Evolutionary conservation across 2,888 invertebrate species (phyloP), one percentile per base, ranked within the genome.

Genomic region (Pristionchus arcanus): DNA sequence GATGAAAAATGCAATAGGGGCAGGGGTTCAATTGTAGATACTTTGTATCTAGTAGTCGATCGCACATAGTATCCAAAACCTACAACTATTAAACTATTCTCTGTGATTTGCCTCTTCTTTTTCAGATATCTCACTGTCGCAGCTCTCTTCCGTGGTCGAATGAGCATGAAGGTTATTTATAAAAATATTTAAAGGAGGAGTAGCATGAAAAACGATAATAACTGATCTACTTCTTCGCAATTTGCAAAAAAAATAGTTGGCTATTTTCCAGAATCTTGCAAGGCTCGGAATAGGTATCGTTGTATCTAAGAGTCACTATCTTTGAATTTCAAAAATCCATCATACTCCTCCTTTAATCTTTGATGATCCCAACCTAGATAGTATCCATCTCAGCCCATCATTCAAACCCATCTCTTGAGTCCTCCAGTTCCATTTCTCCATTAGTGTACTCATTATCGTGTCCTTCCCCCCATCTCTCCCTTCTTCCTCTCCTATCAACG

Each of bases 151-250:
- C 95, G 96, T 84, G 96, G 96, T 28, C 96, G 95, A 37, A 96
- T 96, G 96, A 96, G 96, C 89, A 97, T 97, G 96, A 93, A 94
- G 95, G 97, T 81, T n/a, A 31, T n/a, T 63, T 63, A n/a, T 42
- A 42, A 5, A 25, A 42, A 4, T 37, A 19, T 34, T 16, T 34
- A 71, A n/a, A n/a, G n/a, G n/a, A n/a, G n/a, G n/a, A n/a, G n/a
- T n/a, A n/a, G n/a, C n/a, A n/a, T n/a, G n/a, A n/a, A n/a, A n/a
- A n/a, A n/a, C n/a, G n/a, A n/a, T n/a, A n/a, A n/a, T n/a, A n/a
- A n/a, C n/a, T n/a, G n/a, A n/a, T n/a, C n/a, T n/a, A n/a, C n/a
- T n/a, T n/a, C n/a, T n/a, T n/a, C n/a, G n/a, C n/a, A n/a, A n/a
- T n/a, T n/a, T n/a, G n/a, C n/a, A n/a, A n/a, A n/a, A n/a, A n/a